Percentiles rank a stretch among this genome's conserved stretches.
Conservation (phyloP, 1,140 invertebrate genomes). For the Musca domestica region DNA sequence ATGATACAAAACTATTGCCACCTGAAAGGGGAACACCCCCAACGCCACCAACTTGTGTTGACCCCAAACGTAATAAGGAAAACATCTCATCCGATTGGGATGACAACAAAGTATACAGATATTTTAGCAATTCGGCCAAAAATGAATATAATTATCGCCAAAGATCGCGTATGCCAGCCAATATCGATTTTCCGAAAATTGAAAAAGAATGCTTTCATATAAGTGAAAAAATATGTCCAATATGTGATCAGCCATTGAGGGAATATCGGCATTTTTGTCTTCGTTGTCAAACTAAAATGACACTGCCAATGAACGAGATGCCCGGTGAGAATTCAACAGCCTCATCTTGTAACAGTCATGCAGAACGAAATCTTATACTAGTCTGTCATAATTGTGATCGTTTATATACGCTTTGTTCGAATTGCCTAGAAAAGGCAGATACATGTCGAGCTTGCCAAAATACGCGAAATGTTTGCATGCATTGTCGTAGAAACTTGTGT, state of each 20-base stretch:
- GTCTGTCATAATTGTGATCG: conserved; percentile 48
- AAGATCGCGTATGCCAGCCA: conserved; percentile 32
- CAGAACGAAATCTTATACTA: conserved; percentile 32
- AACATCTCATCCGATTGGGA: background rate
- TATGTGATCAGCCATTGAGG: conserved; percentile 46
- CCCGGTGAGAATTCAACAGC: background rate
- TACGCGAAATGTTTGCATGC: conserved; percentile 48
- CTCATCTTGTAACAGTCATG: background rate
- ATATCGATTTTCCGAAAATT: conserved; percentile 38
- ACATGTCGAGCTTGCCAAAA: conserved; percentile 43
- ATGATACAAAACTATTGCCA: conserved; percentile 36
- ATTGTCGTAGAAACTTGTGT: conserved; percentile 42
- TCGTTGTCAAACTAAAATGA: conserved; percentile 43
- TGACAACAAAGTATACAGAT: conserved; percentile 47
- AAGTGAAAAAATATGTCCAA: conserved; percentile 48
- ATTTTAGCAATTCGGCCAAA: conserved; percentile 48
- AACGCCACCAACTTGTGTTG: background rate
- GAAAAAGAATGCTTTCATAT: conserved; percentile 50
- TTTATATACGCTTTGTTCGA: conserved; percentile 41
- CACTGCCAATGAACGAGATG: conserved; percentile 28
- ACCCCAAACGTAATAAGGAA: conserved; percentile 9
- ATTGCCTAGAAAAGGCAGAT: conserved; percentile 41
- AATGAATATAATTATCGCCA: conserved; percentile 34
- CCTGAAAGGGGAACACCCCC: background rate
- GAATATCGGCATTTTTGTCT: conserved; percentile 47